phyloP scores from a whole-genome alignment of 2,797 vertebrate species.

The Onychomys leucogaster region DNA sequence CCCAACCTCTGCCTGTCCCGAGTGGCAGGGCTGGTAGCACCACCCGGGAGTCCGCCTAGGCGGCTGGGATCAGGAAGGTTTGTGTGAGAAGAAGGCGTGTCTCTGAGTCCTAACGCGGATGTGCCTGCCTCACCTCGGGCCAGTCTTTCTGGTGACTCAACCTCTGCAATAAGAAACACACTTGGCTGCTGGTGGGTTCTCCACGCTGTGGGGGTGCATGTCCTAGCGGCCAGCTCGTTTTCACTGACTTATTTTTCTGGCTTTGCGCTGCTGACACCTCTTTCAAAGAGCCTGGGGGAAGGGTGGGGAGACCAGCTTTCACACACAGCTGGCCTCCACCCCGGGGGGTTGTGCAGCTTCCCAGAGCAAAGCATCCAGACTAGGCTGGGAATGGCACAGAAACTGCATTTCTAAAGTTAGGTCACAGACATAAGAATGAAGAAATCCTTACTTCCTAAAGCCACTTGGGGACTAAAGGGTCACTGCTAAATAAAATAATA shows the following conservation, averaged over 20 bases:
- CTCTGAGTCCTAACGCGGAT: constrained; percentile 74
- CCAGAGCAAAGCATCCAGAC: background rate
- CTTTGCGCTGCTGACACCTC: background rate
- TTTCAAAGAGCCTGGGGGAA: background rate
- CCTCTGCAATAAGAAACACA: background rate
- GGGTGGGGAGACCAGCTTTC: background rate
- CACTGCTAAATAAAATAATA: background rate
- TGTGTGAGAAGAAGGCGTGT: constrained; percentile 83
- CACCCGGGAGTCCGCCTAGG: constrained; percentile 60
- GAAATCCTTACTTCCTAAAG: background rate
- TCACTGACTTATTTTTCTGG: background rate
- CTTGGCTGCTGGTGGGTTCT: constrained; percentile 11
- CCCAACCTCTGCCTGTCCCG: background rate
- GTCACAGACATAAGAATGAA: background rate
- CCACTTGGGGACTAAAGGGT: background rate
- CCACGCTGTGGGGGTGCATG: background rate
- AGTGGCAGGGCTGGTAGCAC: constrained; percentile 68
- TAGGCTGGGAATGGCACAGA: background rate
- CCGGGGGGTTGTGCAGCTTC: fast-evolving
- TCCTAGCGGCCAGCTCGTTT: background rate
- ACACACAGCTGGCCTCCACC: background rate
- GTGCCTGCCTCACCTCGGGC: constrained; percentile 77
- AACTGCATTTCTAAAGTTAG: background rate
- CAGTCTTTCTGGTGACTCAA: constrained; percentile 78
- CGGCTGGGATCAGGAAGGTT: constrained; percentile 58